These are phyloP conservation scores for Panagrolaimus sp. DNA, from an alignment of 1,140 invertebrate species.

Conservation along the genomic window DNA sequence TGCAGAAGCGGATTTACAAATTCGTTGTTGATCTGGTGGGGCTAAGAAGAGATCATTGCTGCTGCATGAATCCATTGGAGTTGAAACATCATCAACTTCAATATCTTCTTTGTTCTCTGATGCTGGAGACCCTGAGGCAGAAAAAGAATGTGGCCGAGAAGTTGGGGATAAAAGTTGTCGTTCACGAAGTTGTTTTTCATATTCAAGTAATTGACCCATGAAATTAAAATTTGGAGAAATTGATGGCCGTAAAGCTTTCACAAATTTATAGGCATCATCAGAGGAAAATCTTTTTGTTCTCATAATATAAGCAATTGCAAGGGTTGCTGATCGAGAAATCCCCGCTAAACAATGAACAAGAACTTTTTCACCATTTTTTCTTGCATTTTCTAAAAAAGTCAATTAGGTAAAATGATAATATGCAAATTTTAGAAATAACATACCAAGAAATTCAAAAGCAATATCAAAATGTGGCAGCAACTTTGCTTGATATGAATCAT, in stretches of 20 bases:
- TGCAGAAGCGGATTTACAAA: conserved; percentile 18
- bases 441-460: conserved; percentile 68
- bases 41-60: conserved; percentile 12
- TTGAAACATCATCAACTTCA: conserved; percentile 11
- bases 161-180: conserved; percentile 22
- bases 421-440: conserved; percentile 25
- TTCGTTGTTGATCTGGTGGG: neutral
- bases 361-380: conserved; percentile 64
- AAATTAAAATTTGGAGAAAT: conserved; percentile 68
- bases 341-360: conserved; percentile 68
- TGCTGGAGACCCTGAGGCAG: neutral
- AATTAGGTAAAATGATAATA: neutral
- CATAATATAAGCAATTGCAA: conserved; percentile 69
- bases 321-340: conserved; percentile 67
- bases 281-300: conserved; percentile 64
- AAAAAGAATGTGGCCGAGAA: neutral
- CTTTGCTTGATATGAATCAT: conserved; percentile 67
- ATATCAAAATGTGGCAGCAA: conserved; percentile 65
- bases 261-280: conserved; percentile 67
- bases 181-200: conserved; percentile 60
- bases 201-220: conserved; percentile 67
- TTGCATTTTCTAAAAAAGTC: conserved; percentile 65
- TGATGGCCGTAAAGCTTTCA: conserved; percentile 62
- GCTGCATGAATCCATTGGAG: conserved; percentile 10
- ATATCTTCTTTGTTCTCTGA: neutral